Evolutionary conservation across 1,140 invertebrate species (phyloP).

Genomic region (Pantala flavescens): DNA sequence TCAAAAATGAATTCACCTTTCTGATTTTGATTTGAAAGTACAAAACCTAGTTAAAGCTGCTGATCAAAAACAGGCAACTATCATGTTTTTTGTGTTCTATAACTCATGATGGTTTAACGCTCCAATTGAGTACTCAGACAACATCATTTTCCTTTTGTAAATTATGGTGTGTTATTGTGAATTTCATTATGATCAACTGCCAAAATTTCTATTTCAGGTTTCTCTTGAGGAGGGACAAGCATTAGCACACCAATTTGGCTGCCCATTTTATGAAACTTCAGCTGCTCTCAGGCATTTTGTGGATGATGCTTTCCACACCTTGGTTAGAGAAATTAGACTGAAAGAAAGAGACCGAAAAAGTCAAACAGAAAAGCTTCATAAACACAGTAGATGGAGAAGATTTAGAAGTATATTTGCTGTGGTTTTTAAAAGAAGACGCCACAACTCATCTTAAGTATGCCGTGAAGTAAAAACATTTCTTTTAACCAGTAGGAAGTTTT

Average conservation of each 20-base stretch:
- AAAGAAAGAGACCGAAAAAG: conserved; percentile 27
- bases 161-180: too few relatives aligned
- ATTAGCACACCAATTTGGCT: conserved; percentile 26
- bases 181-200: too few relatives aligned
- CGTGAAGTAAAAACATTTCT: not conserved
- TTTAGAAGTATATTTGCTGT: conserved; percentile 67
- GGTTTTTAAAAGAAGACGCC: conserved; percentile 54
- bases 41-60: too few relatives aligned
- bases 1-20: too few relatives aligned
- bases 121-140: too few relatives aligned
- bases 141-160: too few relatives aligned
- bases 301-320: conserved; percentile 32
- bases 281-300: conserved; percentile 27
- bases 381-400: conserved; percentile 64
- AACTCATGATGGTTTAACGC: too few relatives aligned
- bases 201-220: conserved; percentile 24
- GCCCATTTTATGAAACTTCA: conserved; percentile 31
- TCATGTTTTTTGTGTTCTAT: too few relatives aligned
- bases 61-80: too few relatives aligned
- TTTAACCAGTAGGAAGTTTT: conserved; percentile 3
- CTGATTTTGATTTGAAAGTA: too few relatives aligned
- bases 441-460: conserved; percentile 32
- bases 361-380: conserved; percentile 25
- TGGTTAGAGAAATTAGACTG: conserved; percentile 34
- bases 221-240: conserved; percentile 27